These are phyloP conservation scores for Petrophora chlorosata DNA, from an alignment of 2,888 invertebrate genomes.

Conservation along the genomic window DNA sequence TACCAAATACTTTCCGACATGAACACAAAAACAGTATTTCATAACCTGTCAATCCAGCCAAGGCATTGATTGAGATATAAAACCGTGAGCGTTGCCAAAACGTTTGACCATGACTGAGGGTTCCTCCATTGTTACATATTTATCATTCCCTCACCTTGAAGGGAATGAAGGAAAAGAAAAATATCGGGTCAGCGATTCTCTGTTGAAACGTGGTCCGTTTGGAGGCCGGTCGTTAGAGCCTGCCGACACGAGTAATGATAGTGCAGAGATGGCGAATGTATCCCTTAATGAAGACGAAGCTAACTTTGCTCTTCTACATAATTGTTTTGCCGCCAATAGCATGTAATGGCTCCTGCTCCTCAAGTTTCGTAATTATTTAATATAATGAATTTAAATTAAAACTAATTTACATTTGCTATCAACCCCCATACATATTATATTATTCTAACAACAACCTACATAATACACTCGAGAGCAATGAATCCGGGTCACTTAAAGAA, in stretches of 20 bases:
- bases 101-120: slow-evolving; percentile 23
- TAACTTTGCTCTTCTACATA: no score
- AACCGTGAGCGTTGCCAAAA: slow-evolving; percentile 14
- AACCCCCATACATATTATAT: no score
- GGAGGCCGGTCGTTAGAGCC: slow-evolving; percentile 12
- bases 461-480: no score
- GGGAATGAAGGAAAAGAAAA: slow-evolving; percentile 9
- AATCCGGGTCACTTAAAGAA: no score
- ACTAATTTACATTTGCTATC: no score
- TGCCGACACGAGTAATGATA: slow-evolving; percentile 15
- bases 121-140: slow-evolving; percentile 29
- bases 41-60: slow-evolving; percentile 13
- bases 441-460: no score
- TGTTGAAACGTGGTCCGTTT: not conserved
- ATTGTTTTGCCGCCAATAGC: no score
- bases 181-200: slow-evolving; percentile 23
- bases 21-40: not conserved
- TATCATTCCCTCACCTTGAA: slow-evolving; percentile 34
- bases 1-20: no score
- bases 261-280: slow-evolving; percentile 1
- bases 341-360: no score
- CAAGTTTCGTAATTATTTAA: no score
- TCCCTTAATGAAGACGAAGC: not conserved
- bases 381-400: no score
- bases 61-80: slow-evolving; percentile 19